Conservation (phyloP, 2,888 invertebrate species). For the Clepsis dumicolana region DNA sequence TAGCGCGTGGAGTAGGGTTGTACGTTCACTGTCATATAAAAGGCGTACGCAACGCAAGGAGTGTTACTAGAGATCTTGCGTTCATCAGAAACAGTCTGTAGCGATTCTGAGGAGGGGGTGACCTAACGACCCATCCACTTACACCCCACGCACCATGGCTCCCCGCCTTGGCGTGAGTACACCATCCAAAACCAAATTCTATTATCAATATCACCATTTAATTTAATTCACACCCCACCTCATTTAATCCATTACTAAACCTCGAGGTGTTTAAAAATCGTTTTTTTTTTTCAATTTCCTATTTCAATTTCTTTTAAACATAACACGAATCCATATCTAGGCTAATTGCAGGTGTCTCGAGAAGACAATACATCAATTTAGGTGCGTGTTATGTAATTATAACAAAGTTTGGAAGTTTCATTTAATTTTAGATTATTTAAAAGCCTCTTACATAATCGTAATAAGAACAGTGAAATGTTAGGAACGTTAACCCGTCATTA, state of each 20-base stretch:
- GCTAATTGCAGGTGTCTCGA: slow-evolving; percentile 11
- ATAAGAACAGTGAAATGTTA: slow-evolving; percentile 15
- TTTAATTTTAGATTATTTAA: slow-evolving; percentile 24
- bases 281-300: neutral
- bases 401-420: slow-evolving; percentile 21
- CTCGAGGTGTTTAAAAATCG: neutral
- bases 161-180: slow-evolving; percentile 76
- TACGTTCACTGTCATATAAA: slow-evolving; percentile 80
- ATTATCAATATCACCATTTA: neutral
- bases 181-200: slow-evolving; percentile 20
- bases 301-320: slow-evolving; percentile 13
- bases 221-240: neutral
- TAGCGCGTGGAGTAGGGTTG: slow-evolving; percentile 69
- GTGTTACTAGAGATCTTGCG: slow-evolving; percentile 63
- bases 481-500: neutral
- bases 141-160: slow-evolving; percentile 71
- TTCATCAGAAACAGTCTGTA: slow-evolving; percentile 56
- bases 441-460: slow-evolving; percentile 14
- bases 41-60: slow-evolving; percentile 59
- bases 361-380: slow-evolving; percentile 38
- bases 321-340: neutral
- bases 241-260: neutral
- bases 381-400: slow-evolving; percentile 18
- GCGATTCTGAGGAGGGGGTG: slow-evolving; percentile 57
- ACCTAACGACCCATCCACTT: slow-evolving; percentile 55